Evolutionary conservation across 2,113 vertebrate genomes (phyloP), one percentile per base, ranked within the genome.

Genomic region (Odocoileus hemionus): DNA sequence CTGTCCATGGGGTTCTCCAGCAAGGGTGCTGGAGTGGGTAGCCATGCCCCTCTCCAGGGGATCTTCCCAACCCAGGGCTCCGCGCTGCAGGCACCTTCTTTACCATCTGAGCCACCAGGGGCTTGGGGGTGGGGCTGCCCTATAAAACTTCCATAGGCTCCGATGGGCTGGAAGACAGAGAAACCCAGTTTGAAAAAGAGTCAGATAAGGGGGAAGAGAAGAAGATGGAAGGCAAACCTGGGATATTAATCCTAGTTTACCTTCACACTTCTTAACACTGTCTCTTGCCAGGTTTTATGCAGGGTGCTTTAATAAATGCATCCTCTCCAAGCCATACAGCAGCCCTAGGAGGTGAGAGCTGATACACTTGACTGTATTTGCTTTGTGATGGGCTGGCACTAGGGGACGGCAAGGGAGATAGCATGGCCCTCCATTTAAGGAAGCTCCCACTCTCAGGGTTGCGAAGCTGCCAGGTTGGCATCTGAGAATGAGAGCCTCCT

Each of bases 111-210:
- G 21, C 36, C 36, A 43, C 11, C 36, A 4, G 36, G 23, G 1
- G 1, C 2, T 2, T 26, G 23, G 7, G 11, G 3, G 30, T 9
- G 23, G 7, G 8, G 7, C 33, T 1, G 2, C 12, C 60, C 30
- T 39, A 2, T 25, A 39, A 89, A 43, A 16, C 1, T 7, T 57
- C 23, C 36, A 28, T 64, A 39, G 33, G 5, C 0, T 12, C 14
- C 15, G 7, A 17, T 80, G 50, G 26, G 3, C 61, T 84, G 23
- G 16, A 55, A 79, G 94, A 45, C 39, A 28, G 43, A 64, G 52
- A 60, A 89, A 52, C 23, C 33, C 54, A n/a, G 9, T 43, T 60
- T 89, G 9, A 4, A 89, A 3, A 86, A 9, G 70, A 55, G 21
- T 86, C 10, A 23, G 45, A 36, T n/a, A 39, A 6, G 25, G 2